These are phyloP conservation scores for Callospermophilus lateralis DNA, from an alignment of 2,113 vertebrate species.

Conservation along the genomic window DNA sequence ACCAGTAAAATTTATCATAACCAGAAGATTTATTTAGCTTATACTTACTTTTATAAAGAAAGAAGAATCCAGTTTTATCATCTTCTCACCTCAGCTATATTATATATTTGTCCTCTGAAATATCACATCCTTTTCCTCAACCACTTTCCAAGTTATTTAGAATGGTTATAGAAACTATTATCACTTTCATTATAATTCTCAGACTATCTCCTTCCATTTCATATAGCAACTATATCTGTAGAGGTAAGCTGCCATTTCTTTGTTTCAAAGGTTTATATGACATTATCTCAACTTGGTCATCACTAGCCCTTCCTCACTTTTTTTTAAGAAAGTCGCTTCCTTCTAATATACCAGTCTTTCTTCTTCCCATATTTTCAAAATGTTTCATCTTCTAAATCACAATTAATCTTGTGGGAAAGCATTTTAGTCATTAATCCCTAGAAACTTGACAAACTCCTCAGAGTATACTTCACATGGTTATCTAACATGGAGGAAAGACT, in stretches of 20 bases:
- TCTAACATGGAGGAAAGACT: neutral
- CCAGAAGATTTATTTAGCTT: neutral
- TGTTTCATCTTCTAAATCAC: neutral
- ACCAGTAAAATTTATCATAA: no score
- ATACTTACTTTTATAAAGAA: neutral
- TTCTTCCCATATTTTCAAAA: neutral
- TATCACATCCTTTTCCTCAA: neutral
- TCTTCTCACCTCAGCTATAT: constrained; percentile 15
- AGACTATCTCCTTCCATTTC: neutral
- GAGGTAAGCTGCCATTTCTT: neutral
- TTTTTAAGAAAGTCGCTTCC: neutral
- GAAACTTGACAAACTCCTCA: neutral
- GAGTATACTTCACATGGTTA: neutral
- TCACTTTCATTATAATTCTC: neutral
- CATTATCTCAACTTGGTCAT: neutral
- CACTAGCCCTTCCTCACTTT: neutral
- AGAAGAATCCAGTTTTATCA: neutral
- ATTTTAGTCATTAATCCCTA: neutral
- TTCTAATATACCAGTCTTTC: neutral
- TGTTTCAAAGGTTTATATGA: neutral
- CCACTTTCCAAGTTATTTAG: neutral
- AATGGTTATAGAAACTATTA: neutral
- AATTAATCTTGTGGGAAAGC: neutral
- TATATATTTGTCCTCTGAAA: neutral
- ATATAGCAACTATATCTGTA: neutral